A percentile compares a stretch with the other conserved stretches of the same genome.
Evolutionary conservation across 2,888 invertebrate species (phyloP).

Genomic region (Aspidiotus rigidus): DNA sequence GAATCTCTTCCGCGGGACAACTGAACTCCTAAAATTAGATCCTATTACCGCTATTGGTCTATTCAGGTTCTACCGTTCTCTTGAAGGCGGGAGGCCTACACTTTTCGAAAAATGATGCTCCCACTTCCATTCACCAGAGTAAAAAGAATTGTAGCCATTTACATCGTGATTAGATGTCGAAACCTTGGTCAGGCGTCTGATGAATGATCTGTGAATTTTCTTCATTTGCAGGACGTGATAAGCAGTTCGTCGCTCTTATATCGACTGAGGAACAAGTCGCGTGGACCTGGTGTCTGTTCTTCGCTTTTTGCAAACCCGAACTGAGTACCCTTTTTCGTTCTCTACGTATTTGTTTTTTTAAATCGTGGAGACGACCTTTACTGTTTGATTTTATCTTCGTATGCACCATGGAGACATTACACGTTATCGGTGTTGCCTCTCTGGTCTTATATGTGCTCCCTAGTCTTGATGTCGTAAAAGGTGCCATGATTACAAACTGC

Average conservation of each 20-base stretch:
- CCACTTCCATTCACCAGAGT: no score
- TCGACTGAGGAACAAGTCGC: conserved; percentile 79
- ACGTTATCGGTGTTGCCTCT: conserved; percentile 76
- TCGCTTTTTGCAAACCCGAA: conserved; percentile 82
- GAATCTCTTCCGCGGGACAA: no score
- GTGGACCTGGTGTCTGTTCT: conserved; percentile 86
- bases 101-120: no score
- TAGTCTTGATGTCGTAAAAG: conserved; percentile 85
- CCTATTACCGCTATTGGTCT: no score
- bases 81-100: no score
- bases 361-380: conserved; percentile 67
- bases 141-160: no score
- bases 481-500: conserved; percentile 92
- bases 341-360: conserved; percentile 80
- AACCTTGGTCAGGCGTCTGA: no score
- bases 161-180: no score
- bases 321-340: conserved; percentile 75
- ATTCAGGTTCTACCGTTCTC: no score
- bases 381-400: conserved; percentile 57
- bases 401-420: conserved; percentile 75
- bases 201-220: no score
- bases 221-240: conserved; percentile 63
- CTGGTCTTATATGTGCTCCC: conserved; percentile 83
- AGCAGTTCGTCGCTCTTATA: conserved; percentile 68
- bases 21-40: no score